Evolutionary conservation across 2,888 invertebrate genomes (phyloP).

Genomic region (Galerucella calmariensis): DNA sequence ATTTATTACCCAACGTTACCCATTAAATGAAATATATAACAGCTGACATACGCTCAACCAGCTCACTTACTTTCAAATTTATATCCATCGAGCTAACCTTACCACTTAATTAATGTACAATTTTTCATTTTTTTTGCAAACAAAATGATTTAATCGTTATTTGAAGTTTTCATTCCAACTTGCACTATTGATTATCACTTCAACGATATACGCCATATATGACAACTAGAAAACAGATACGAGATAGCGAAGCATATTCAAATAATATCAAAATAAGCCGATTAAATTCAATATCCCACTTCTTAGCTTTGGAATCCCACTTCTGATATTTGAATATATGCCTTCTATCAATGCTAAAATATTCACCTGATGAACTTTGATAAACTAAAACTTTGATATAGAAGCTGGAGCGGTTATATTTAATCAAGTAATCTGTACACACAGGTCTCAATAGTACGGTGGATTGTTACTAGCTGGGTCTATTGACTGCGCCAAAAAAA

Average conservation of each 20-base stretch:
- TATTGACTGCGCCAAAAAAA: not conserved
- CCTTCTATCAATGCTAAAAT: slow-evolving; percentile 36
- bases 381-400: slow-evolving; percentile 19
- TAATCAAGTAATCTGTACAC: slow-evolving; percentile 18
- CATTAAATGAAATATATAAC: slow-evolving; percentile 26
- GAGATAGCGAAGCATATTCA: slow-evolving; percentile 18
- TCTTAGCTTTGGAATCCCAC: slow-evolving; percentile 31
- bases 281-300: slow-evolving; percentile 38
- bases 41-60: slow-evolving; percentile 5
- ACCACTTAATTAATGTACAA: slow-evolving; percentile 5
- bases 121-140: not conserved
- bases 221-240: not conserved
- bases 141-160: too few relatives aligned
- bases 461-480: not conserved
- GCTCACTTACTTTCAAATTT: slow-evolving; percentile 24
- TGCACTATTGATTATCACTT: not conserved
- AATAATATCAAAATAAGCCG: slow-evolving; percentile 34
- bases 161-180: too few relatives aligned
- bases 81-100: slow-evolving; percentile 1
- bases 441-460: not conserved
- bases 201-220: not conserved
- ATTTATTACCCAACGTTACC: slow-evolving; percentile 22
- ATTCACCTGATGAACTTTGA: slow-evolving; percentile 30
- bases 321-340: slow-evolving; percentile 28
- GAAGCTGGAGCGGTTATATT: slow-evolving; percentile 11